Evolutionary conservation across 2,113 vertebrate genomes (phyloP), one percentile per base, ranked within the genome.

Genomic region (Pelobates fuscus): DNA sequence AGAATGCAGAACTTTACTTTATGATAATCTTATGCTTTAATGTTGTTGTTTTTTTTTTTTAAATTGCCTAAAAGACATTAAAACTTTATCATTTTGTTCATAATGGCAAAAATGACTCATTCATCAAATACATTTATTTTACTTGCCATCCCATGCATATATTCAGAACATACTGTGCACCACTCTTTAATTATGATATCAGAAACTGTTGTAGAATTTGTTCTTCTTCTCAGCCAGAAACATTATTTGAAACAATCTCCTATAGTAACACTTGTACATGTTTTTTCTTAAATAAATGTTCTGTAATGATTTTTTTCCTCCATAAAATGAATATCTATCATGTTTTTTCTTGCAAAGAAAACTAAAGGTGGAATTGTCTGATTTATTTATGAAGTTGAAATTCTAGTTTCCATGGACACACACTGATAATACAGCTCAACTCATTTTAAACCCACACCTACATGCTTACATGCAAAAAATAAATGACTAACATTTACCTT

Each of bases 321-420:
- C 54, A 57, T 20, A 23, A 7, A 32, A 23, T 30, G 46, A 32
- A n/a, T 29, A 60, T 44, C 21, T 43, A 44, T 61, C 55, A 25
- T 60, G 21, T 60, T 60, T 61, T 46, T 2, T 44, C 8, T 60
- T 60, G 43, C 58, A 62, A 62, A 46, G 32, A 44, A 44, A 71
- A 71, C 23, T 44, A 60, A 71, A 30, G 58, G 57, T 30, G 12
- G 55, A 21, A 3, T 71, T 44, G 24, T 8, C 41, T 46, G 69
- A 60, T 71, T 62, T 71, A 71, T 71, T 71, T 62, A 71, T 71
- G 59, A 71, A 32, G 70, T 57, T 32, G 70, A 32, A 61, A 21
- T 24, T 62, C 26, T 61, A 8, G 70, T 62, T 61, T 4, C 41
- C 52, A 62, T 71, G 58, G 70, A 62, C 70, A 71, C 70, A 49